A percentile compares a stretch with the other conserved stretches of the same genome.
Conservation (phyloP, 2,888 invertebrate species). For the Brachypalpus laphriformis region DNA sequence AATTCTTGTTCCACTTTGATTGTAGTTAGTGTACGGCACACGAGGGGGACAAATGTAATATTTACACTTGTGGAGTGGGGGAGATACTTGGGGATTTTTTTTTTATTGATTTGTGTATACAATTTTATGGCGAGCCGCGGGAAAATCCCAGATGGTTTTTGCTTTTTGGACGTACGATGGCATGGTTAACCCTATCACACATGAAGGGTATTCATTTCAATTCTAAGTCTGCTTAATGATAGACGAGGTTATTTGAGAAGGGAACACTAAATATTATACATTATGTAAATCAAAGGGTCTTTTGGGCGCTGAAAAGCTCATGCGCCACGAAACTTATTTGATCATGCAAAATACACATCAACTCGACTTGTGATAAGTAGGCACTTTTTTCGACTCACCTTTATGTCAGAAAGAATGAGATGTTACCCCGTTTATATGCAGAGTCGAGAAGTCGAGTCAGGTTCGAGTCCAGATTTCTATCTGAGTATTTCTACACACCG, state of each 20-base stretch:
- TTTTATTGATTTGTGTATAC: conserved; percentile 34
- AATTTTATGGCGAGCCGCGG: conserved; percentile 3
- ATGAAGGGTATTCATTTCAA: background rate
- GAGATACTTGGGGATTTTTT: background rate
- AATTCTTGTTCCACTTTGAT: conserved; percentile 58
- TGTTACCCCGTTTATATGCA: too few relatives aligned
- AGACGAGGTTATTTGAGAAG: background rate
- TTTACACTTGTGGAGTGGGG: background rate
- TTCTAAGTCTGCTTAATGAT: background rate
- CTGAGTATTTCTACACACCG: too few relatives aligned
- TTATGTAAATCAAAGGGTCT: too few relatives aligned
- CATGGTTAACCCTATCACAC: background rate
- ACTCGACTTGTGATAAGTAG: too few relatives aligned
- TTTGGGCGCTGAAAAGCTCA: too few relatives aligned
- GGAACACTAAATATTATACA: background rate
- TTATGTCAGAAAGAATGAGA: too few relatives aligned
- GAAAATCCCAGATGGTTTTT: conserved; percentile 36
- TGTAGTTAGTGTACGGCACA: background rate
- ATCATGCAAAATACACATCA: too few relatives aligned
- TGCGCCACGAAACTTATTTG: too few relatives aligned
- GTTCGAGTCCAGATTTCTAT: too few relatives aligned
- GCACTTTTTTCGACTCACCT: too few relatives aligned
- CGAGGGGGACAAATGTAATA: background rate
- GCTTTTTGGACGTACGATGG: background rate
- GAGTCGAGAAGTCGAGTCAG: too few relatives aligned